These are phyloP conservation scores for Boloria selene DNA, from an alignment of 2,888 invertebrate genomes.

Conservation along the genomic window DNA sequence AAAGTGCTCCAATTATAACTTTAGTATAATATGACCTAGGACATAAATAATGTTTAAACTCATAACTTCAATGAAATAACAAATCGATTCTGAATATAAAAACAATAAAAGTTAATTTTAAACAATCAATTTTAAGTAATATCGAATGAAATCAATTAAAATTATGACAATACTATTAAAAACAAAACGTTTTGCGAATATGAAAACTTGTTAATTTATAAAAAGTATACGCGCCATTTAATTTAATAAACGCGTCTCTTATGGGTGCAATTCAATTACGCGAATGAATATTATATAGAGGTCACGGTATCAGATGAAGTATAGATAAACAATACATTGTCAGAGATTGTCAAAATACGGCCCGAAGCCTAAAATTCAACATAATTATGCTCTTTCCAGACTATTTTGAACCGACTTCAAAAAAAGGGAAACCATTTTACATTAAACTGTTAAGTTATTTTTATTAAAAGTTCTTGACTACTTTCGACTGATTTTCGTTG, in stretches of 20 bases:
- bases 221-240: constrained; percentile 13
- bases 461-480: too few relatives aligned
- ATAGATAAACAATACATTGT: constrained; percentile 63
- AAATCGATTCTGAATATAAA: not conserved
- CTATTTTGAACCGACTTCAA: too few relatives aligned
- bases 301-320: constrained; percentile 43
- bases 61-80: too few relatives aligned
- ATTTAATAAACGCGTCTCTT: constrained; percentile 22
- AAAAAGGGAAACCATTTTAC: too few relatives aligned
- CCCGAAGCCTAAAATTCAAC: not conserved
- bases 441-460: too few relatives aligned
- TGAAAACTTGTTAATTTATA: constrained; percentile 13
- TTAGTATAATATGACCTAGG: too few relatives aligned
- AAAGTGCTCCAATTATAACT: too few relatives aligned
- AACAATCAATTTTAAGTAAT: not conserved
- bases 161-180: constrained; percentile 11
- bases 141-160: constrained; percentile 4
- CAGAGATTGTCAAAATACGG: constrained; percentile 33
- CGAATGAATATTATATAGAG: constrained; percentile 43
- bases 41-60: too few relatives aligned
- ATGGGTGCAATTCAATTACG: constrained; percentile 45
- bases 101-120: not conserved
- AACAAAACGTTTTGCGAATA: constrained; percentile 5
- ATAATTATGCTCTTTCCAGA: not conserved
- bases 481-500: too few relatives aligned